Conservation (phyloP, 2,113 vertebrate genomes). For the Pseudolaguvia tuberculata region DNA sequence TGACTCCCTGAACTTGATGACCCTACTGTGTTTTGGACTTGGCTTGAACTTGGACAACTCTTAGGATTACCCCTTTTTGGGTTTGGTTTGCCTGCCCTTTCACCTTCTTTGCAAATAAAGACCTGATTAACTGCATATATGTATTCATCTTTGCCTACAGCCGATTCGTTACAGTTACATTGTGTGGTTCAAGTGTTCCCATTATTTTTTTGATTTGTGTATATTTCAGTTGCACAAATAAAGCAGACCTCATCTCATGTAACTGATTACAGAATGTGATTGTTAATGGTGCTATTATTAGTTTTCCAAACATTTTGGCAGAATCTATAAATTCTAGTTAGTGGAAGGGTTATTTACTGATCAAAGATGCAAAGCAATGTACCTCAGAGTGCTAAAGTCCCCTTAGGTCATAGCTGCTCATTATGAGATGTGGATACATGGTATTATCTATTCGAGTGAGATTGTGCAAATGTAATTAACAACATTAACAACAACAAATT, state of each 20-base stretch:
- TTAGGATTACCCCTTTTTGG: too few relatives aligned
- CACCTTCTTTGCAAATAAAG: too few relatives aligned
- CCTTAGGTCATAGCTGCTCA: conserved; percentile 6
- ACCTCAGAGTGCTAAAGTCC: not conserved
- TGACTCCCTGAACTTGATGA: too few relatives aligned
- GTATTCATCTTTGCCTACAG: too few relatives aligned
- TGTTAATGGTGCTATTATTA: conserved; percentile 42
- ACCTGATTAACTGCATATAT: too few relatives aligned
- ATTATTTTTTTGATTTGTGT: too few relatives aligned
- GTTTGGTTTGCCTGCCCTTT: too few relatives aligned
- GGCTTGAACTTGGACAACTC: too few relatives aligned
- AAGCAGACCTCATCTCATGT: too few relatives aligned
- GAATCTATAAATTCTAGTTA: conserved; percentile 42
- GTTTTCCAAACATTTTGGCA: conserved; percentile 35
- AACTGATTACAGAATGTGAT: conserved; percentile 29
- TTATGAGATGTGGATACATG: conserved; percentile 26
- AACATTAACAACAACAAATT: conserved; percentile 20
- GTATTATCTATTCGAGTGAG: conserved; percentile 13
- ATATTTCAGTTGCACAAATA: conserved; percentile 10
- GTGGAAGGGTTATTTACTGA: conserved; percentile 34
- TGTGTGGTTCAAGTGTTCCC: too few relatives aligned
- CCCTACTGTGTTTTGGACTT: too few relatives aligned
- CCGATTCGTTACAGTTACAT: too few relatives aligned
- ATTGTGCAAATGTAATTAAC: conserved; percentile 9
- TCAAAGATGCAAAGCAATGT: conserved; percentile 39